These are phyloP conservation scores for Montipora sp. DNA, from an alignment of 64 coral and sea anemone species.

Conservation along the genomic window DNA sequence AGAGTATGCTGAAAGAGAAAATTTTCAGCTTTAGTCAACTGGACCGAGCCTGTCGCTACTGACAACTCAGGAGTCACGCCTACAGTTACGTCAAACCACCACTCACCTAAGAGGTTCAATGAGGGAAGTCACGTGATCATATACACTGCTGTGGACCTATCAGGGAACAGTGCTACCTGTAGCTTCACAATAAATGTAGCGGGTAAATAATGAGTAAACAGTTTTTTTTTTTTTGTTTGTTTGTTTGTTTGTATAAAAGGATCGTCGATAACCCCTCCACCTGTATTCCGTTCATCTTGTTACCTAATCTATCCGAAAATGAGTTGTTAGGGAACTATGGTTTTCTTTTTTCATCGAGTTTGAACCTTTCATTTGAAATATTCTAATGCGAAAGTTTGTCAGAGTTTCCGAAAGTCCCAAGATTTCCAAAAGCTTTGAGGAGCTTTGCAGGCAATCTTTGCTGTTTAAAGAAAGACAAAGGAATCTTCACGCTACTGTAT, in stretches of 20 bases:
- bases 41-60: slow-evolving; percentile 36
- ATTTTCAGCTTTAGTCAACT: slow-evolving; percentile 24
- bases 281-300: neutral
- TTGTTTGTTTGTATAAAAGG: too few species aligned
- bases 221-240: too few species aligned
- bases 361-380: too few species aligned
- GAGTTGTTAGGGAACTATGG: too few species aligned
- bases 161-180: slow-evolving; percentile 46
- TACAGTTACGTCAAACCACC: neutral
- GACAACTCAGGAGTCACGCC: slow-evolving; percentile 42
- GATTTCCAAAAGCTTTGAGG: too few species aligned
- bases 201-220: neutral
- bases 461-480: neutral
- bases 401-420: too few species aligned
- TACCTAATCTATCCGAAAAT: neutral
- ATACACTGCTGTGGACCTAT: slow-evolving; percentile 38
- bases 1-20: neutral
- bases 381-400: too few species aligned
- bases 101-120: neutral
- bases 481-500: neutral
- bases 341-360: too few species aligned
- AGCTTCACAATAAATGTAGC: neutral
- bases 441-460: too few species aligned
- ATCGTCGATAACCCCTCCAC: too few species aligned
- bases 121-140: slow-evolving; percentile 12